A percentile compares a stretch with the other conserved stretches of the same genome.
Evolutionary conservation across 2,888 invertebrate species (phyloP).

Genomic region (Prosopocoilus inquinatus): DNA sequence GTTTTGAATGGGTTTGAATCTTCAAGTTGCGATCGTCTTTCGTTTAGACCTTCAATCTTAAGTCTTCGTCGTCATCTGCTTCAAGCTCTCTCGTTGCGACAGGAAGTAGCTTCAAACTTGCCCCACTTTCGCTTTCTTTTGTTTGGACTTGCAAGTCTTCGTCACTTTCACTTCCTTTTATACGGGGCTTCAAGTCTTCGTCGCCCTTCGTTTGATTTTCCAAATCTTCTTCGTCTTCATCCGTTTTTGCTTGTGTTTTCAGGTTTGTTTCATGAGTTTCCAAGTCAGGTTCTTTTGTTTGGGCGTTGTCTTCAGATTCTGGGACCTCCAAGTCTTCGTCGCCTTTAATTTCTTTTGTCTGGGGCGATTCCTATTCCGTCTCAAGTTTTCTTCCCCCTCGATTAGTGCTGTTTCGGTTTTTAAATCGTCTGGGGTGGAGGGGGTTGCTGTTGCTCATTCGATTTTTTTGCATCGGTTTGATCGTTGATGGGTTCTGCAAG

Average conservation of each 20-base stretch:
- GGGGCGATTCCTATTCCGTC: neutral
- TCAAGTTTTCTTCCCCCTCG: neutral
- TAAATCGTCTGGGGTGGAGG: no score
- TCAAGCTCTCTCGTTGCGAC: neutral
- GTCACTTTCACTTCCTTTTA: constrained; percentile 12
- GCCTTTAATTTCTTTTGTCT: no score
- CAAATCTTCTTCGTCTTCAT: no score
- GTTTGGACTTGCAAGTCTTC: constrained; percentile 21
- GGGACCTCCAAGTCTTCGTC: no score
- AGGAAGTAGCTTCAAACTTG: neutral
- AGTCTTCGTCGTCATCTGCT: neutral
- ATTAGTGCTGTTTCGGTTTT: neutral
- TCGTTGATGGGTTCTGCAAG: neutral
- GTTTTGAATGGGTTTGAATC: constrained; percentile 14
- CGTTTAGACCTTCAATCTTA: constrained; percentile 12
- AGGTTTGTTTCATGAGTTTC: no score
- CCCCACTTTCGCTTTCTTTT: neutral
- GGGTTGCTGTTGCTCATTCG: neutral
- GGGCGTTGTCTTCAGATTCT: no score
- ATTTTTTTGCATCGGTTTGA: neutral
- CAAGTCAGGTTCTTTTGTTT: no score
- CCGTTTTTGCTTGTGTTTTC: no score
- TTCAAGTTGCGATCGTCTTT: neutral
- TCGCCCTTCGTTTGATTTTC: constrained; percentile 8
- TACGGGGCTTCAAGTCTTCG: constrained; percentile 13